Evolutionary conservation across 2,888 invertebrate genomes (phyloP), one percentile per base, ranked within the genome.

Genomic region (Brachypterus glaber): DNA sequence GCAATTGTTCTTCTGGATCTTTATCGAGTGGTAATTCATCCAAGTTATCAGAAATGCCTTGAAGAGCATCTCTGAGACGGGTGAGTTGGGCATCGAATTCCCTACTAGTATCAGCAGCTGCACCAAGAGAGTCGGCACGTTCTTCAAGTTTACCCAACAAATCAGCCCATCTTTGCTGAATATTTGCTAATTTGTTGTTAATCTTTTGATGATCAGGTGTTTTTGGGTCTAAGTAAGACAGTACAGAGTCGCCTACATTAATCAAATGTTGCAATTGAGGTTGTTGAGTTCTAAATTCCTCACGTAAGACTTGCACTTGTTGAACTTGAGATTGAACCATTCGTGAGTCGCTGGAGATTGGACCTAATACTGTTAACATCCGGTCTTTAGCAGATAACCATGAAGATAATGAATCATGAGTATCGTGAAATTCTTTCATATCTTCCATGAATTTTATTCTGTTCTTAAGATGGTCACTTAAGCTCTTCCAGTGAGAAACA

Each of bases 271-370:
- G 79, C 43, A 95, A 68, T 51, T 90, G 86, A 0, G 92, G 90
- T 58, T 93, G 89, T 62, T 96, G 93, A 0, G 85, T 81, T 41
- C 89, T 77, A 73, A 95, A 87, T 68, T 97, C 96, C 63, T 96
- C 96, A 43, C 93, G 79, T 32, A 97, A 72, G 1, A 96, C 92
- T 73, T 92, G 85, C 2, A 87, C 84, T 73, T 92, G 92, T 59
- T 93, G 91, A 12, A 93, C 87, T 73, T 96, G 96, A 24, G 89
- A 91, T 58, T 90, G 87, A 2, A 95, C 90, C 83, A 95, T 88
- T 37, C 92, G 74, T 1, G 93, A 90, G 65, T 97, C 96, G 0
- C 92, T 88, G 0, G 93, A 92, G 54, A 97, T 92, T 1, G 95
- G 95, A 12, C 96, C 96, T 0, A 97, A 71, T 0, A 93, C 95